Evolutionary conservation across 1,140 invertebrate genomes (phyloP), one percentile per base, ranked within the genome.

Genomic region (Luehdorfia chinensis): DNA sequence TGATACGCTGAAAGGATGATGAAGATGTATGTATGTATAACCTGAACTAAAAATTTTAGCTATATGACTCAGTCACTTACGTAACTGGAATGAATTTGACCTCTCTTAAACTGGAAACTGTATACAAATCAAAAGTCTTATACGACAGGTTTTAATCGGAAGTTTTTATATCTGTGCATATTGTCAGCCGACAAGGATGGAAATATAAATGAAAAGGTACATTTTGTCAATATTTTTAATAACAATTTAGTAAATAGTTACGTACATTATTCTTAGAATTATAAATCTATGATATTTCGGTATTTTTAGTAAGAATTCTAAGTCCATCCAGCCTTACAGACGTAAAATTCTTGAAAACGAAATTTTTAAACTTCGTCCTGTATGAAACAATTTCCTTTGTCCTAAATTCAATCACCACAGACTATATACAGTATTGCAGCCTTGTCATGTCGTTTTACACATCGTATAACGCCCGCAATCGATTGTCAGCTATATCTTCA

Each of bases 401-500:
- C 28, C 30, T 21, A 36, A n/a, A n/a, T n/a, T 34, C 33, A 11
- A 33, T 16, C 28, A n/a, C n/a, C n/a, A 55, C 28, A 47, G 28
- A 46, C 44, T 47, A 41, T 30, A 30, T 51, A 41, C 25, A 33
- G 39, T 57, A 63, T 47, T 46, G 58, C 64, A 70, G 54, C 54
- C 51, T 52, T 43, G 30, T 11, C 25, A 8, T 31, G 30, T n/a
- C 12, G 30, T 16, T 49, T 59, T 66, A 72, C 31, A 55, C 48
- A 18, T 68, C 62, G 44, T 62, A 72, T 1, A 57, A 39, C 3
- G 37, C 18, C 18, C 58, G 59, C 19, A 65, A 11, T 19, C 54
- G 50, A 37, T 66, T 69, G 25, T 67, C 60, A 16, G 58, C 8
- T 9, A 30, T 61, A 43, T 76, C 67, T 0, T 73, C 63, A 16